phyloP scores from a whole-genome alignment of 2,888 invertebrate species.

The Electrophaes corylata region DNA sequence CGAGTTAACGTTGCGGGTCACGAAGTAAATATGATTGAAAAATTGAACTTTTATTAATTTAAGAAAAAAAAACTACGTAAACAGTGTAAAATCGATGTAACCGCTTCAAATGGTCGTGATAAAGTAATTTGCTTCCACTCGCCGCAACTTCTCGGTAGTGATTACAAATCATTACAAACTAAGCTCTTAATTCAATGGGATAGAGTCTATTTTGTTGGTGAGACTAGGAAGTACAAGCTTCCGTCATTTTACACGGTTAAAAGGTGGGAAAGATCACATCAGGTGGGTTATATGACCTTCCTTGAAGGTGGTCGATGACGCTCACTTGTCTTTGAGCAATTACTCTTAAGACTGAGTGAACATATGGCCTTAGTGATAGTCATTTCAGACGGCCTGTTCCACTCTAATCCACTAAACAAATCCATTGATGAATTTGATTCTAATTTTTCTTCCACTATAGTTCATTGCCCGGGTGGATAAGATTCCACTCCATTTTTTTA shows the following conservation, averaged over 20 bases:
- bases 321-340: slow-evolving; percentile 6
- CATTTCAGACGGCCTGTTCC: too few species aligned
- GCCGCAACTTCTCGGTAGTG: slow-evolving; percentile 41
- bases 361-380: background rate
- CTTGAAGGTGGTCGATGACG: slow-evolving; percentile 32
- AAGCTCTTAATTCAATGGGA: slow-evolving; percentile 3
- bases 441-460: too few species aligned
- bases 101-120: slow-evolving; percentile 50
- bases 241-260: slow-evolving; percentile 37
- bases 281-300: slow-evolving; percentile 42
- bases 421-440: too few species aligned
- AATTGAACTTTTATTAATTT: background rate
- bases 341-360: background rate
- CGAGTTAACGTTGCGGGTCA: too few species aligned
- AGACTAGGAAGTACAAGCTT: slow-evolving; percentile 19
- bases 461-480: too few species aligned
- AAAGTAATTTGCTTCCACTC: slow-evolving; percentile 49
- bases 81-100: slow-evolving; percentile 48
- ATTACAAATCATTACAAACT: slow-evolving; percentile 9
- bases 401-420: too few species aligned
- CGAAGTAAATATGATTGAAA: too few species aligned
- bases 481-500: too few species aligned
- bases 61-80: slow-evolving; percentile 33
- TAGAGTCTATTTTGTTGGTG: slow-evolving; percentile 17
- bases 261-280: slow-evolving; percentile 45